phyloP scores from a whole-genome alignment of 1,140 invertebrate species.

The Caenorhabditis latens region DNA sequence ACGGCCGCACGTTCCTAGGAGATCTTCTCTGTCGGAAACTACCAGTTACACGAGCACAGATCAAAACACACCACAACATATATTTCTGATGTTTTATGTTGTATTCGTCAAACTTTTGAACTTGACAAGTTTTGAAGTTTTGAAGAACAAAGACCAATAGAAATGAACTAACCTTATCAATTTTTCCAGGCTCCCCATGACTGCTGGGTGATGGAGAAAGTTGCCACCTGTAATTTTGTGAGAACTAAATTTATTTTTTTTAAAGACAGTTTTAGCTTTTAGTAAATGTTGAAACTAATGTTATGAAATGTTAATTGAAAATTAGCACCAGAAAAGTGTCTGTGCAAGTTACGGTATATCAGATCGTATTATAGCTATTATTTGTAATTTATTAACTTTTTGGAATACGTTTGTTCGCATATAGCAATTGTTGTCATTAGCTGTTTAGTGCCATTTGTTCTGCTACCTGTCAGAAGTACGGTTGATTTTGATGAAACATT shows the following conservation, averaged over 20 bases:
- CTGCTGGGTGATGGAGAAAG: constrained; percentile 44
- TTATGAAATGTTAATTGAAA: not conserved
- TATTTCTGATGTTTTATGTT: constrained; percentile 16
- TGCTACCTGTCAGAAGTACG: too few species aligned
- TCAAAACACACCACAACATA: constrained; percentile 28
- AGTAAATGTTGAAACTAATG: not conserved
- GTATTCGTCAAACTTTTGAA: not conserved
- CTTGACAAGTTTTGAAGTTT: not conserved
- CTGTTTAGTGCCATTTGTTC: too few species aligned
- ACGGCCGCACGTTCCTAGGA: not conserved
- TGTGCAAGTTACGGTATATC: too few species aligned
- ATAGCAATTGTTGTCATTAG: too few species aligned
- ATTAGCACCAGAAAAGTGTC: too few species aligned
- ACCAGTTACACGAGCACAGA: not conserved
- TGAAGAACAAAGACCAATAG: too few species aligned
- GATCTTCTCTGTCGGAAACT: constrained; percentile 18
- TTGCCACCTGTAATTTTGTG: not conserved
- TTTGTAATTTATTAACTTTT: too few species aligned
- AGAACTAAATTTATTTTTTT: too few species aligned
- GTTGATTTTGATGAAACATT: too few species aligned
- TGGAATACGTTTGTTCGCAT: too few species aligned
- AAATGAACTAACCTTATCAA: constrained; percentile 4
- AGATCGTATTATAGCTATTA: too few species aligned
- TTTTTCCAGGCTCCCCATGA: constrained; percentile 41
- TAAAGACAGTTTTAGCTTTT: too few species aligned